phyloP scores from a whole-genome alignment of 2,888 invertebrate species.

The Cheilosia urbana region DNA sequence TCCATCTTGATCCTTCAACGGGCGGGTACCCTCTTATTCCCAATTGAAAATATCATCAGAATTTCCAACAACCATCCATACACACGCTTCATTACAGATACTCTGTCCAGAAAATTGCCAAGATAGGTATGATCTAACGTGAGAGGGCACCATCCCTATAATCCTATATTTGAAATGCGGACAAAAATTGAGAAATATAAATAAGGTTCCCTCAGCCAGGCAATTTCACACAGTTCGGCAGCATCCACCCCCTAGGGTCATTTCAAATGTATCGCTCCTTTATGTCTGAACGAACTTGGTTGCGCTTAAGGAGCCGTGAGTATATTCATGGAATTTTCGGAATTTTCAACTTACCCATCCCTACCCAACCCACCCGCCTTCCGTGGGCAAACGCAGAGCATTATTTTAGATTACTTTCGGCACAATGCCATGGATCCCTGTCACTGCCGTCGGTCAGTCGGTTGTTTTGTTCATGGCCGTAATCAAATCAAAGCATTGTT shows the following conservation, averaged over 20 bases:
- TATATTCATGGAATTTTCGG: slow-evolving; percentile 70
- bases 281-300: slow-evolving; percentile 47
- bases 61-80: slow-evolving; percentile 42
- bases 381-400: slow-evolving; percentile 17
- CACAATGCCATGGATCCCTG: slow-evolving; percentile 5
- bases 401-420: slow-evolving; percentile 69
- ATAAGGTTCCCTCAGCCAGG: slow-evolving; percentile 14
- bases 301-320: slow-evolving; percentile 35
- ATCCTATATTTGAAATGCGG: slow-evolving; percentile 1
- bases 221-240: not conserved
- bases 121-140: slow-evolving; percentile 58
- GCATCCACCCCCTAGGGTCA: slow-evolving; percentile 53
- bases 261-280: slow-evolving; percentile 60
- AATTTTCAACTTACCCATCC: slow-evolving; percentile 32
- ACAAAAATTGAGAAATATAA: slow-evolving; percentile 31
- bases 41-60: slow-evolving; percentile 26
- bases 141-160: slow-evolving; percentile 7
- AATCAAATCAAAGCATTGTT: slow-evolving; percentile 72
- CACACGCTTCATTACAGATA: slow-evolving; percentile 52
- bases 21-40: not conserved
- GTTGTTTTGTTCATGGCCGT: slow-evolving; percentile 19
- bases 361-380: not conserved
- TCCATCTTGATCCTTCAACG: not conserved
- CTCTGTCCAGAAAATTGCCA: slow-evolving; percentile 58
- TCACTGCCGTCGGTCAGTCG: not conserved